Evolutionary conservation across 2,113 vertebrate species (phyloP).

Genomic region (Rhinolophus sinicus): DNA sequence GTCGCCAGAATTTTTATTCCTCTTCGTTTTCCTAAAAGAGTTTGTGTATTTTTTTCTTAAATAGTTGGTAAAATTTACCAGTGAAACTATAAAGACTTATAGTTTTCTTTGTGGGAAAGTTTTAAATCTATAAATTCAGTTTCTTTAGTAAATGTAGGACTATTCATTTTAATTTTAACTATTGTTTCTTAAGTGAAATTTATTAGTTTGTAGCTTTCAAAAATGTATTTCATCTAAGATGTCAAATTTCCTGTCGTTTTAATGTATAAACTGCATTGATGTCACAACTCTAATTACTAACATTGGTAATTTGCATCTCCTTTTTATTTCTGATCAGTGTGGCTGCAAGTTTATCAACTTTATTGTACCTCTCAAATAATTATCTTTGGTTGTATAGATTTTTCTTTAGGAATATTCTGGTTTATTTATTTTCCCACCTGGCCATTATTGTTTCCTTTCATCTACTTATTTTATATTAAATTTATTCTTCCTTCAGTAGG

Average conservation of each 20-base stretch:
- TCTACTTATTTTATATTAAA: background rate
- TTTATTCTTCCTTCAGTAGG: background rate
- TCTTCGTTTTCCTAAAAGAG: background rate
- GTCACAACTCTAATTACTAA: background rate
- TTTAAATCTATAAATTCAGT: background rate
- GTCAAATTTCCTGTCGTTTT: background rate
- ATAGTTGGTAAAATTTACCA: background rate
- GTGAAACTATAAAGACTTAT: background rate
- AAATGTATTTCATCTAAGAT: background rate
- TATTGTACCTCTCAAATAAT: background rate
- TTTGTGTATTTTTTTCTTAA: background rate
- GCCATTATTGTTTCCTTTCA: background rate
- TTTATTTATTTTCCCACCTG: background rate
- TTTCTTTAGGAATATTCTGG: background rate
- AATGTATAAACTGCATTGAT: background rate
- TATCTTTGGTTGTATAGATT: background rate
- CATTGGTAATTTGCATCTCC: background rate
- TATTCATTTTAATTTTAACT: background rate
- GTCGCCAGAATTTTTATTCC: background rate
- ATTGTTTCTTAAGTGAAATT: background rate
- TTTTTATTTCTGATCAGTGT: background rate
- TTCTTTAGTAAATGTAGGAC: background rate
- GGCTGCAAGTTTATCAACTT: background rate
- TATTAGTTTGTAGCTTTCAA: background rate
- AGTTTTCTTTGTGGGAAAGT: background rate